Evolutionary conservation across 2,113 vertebrate species (phyloP).

Genomic region (Lepisosteus oculatus): DNA sequence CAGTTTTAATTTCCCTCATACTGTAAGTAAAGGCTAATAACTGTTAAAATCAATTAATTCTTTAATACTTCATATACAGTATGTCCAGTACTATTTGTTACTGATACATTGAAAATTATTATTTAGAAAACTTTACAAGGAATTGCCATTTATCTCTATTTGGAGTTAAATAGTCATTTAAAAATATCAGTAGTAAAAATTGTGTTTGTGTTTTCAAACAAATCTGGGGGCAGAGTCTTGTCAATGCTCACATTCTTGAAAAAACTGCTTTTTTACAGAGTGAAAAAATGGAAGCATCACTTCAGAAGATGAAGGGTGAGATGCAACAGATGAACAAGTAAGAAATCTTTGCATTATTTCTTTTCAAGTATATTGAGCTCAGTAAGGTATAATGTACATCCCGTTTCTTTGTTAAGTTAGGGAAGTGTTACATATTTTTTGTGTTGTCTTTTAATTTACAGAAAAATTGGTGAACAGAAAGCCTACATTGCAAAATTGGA

Average conservation of each 20-base stretch:
- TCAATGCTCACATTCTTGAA: not conserved
- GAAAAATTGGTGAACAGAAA: constrained; percentile 62
- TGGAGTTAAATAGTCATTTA: no score
- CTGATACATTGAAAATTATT: not conserved
- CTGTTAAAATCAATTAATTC: no score
- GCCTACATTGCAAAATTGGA: constrained; percentile 66
- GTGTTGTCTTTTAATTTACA: constrained; percentile 27
- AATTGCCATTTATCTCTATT: no score
- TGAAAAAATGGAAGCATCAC: constrained; percentile 69
- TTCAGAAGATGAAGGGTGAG: constrained; percentile 70
- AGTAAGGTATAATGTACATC: constrained; percentile 5
- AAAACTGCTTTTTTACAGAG: constrained; percentile 54
- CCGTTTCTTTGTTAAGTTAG: not conserved
- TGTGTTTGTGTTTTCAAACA: no score
- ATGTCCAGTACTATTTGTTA: no score
- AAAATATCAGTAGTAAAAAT: no score
- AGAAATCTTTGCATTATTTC: constrained; percentile 28
- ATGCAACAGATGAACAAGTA: constrained; percentile 74
- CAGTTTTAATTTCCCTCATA: no score
- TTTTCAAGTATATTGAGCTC: not conserved
- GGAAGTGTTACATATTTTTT: not conserved
- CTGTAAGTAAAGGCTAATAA: no score
- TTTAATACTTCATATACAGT: no score
- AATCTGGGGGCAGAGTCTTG: not conserved
- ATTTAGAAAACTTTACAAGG: not conserved